Conservation (phyloP, 2,888 invertebrate species). For the Acronicta alni region DNA sequence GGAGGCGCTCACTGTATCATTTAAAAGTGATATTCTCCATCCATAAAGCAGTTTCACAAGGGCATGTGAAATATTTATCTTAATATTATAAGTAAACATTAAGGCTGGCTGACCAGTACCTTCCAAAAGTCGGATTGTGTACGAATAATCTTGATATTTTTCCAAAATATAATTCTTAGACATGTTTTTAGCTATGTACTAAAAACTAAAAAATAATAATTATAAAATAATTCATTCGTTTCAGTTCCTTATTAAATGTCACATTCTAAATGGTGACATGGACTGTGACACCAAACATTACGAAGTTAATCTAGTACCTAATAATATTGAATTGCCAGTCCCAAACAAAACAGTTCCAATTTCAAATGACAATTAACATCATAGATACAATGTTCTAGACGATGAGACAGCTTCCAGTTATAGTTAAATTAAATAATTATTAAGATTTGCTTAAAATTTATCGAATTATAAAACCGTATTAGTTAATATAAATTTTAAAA, state of each 20-base stretch:
- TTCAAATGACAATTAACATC: too few relatives aligned
- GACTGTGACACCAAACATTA: not conserved
- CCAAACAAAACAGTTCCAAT: too few relatives aligned
- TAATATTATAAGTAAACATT: conserved; percentile 89
- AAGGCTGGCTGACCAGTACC: conserved; percentile 68
- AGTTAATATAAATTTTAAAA: too few relatives aligned
- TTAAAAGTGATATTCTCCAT: conserved; percentile 87
- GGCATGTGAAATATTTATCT: conserved; percentile 88
- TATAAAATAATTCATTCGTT: too few relatives aligned
- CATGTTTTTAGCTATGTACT: too few relatives aligned
- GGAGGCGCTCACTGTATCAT: conserved; percentile 77
- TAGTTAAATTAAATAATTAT: too few relatives aligned
- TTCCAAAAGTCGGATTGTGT: conserved; percentile 31
- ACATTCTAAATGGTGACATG: not conserved
- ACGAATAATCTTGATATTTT: conserved; percentile 70
- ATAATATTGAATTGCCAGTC: not conserved
- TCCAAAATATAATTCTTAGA: too few relatives aligned
- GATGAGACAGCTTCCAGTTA: too few relatives aligned
- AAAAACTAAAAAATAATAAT: too few relatives aligned
- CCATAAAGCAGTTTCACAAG: conserved; percentile 88
- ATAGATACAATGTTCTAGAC: not conserved
- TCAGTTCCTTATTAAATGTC: too few relatives aligned
- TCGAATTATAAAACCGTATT: too few relatives aligned
- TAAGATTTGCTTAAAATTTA: too few relatives aligned
- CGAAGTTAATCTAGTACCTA: not conserved